These are phyloP conservation scores for Spinus olivaceus DNA, from an alignment of 2,797 vertebrate genomes.

Conservation along the genomic window DNA sequence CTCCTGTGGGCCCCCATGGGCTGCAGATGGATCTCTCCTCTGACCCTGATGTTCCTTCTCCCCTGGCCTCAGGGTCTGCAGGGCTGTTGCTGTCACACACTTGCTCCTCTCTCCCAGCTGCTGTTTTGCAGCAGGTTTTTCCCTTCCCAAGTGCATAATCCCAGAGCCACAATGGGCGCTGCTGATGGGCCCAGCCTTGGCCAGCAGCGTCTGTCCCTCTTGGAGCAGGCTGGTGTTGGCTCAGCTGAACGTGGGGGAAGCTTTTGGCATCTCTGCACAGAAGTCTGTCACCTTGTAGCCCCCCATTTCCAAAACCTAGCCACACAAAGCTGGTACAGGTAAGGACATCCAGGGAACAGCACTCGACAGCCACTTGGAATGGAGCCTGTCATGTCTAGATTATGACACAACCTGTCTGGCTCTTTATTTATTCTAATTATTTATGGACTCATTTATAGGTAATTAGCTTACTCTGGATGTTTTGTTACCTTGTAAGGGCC, in stretches of 20 bases:
- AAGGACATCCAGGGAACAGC: neutral
- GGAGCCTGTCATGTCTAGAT: neutral
- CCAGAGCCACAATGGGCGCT: rapidly evolving
- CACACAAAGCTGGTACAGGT: rapidly evolving
- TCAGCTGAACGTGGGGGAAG: rapidly evolving
- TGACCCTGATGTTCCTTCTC: neutral
- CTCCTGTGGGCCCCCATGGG: too few relatives aligned
- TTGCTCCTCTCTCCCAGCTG: neutral
- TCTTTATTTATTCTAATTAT: neutral
- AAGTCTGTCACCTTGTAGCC: neutral
- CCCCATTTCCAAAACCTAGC: neutral
- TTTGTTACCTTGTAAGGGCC: neutral
- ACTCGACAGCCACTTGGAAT: neutral
- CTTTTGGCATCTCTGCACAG: neutral
- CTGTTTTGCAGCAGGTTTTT: neutral
- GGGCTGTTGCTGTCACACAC: rapidly evolving
- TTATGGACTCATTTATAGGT: neutral
- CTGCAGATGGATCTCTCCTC: neutral
- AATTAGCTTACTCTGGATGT: neutral
- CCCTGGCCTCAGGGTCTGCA: neutral
- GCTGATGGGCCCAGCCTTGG: neutral
- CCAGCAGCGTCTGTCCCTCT: rapidly evolving
- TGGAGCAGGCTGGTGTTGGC: neutral
- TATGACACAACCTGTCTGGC: neutral
- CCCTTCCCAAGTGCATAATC: rapidly evolving